phyloP scores from a whole-genome alignment of 2,888 invertebrate species.

The Melangyna quadrimaculata region DNA sequence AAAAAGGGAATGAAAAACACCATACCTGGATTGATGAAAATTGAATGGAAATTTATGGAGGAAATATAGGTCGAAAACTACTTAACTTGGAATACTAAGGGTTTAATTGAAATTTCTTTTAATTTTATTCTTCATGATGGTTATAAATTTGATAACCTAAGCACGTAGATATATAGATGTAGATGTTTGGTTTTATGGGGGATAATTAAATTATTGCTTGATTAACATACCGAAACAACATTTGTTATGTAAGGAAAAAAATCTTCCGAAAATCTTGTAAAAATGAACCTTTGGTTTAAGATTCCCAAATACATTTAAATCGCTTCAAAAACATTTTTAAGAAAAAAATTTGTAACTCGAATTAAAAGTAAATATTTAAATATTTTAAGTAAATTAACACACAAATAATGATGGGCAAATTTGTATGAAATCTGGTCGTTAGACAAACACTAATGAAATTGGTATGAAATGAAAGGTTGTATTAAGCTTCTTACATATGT shows the following conservation, averaged over 20 bases:
- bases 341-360: too few species aligned
- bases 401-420: too few species aligned
- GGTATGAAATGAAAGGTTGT: too few species aligned
- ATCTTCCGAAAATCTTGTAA: background rate
- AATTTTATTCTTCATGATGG: background rate
- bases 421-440: too few species aligned
- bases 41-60: constrained; percentile 9
- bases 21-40: constrained; percentile 15
- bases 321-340: too few species aligned
- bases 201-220: background rate
- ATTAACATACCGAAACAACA: background rate
- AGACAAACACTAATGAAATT: too few species aligned
- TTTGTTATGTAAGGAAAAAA: background rate
- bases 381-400: too few species aligned
- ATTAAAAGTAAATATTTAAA: too few species aligned
- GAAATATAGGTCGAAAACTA: constrained; percentile 3
- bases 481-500: too few species aligned
- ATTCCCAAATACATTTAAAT: background rate
- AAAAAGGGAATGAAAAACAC: background rate
- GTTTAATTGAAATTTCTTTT: constrained; percentile 11
- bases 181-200: background rate
- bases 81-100: constrained; percentile 1
- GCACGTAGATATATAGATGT: background rate
- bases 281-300: background rate
- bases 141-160: background rate